phyloP scores from a whole-genome alignment of 2,888 invertebrate genomes.

The Phengaris arion region DNA sequence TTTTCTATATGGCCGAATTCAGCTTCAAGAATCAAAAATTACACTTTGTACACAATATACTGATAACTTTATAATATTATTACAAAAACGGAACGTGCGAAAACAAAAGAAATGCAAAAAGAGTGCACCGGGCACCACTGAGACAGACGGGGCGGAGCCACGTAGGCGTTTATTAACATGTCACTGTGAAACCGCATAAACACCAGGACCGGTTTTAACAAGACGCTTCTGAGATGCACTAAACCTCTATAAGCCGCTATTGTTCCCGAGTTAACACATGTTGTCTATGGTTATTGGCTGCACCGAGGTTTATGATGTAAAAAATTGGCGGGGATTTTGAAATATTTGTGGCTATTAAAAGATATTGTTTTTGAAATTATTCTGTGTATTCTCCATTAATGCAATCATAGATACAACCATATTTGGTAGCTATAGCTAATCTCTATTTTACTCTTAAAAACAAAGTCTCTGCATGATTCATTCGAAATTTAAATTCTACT shows the following conservation, averaged over 20 bases:
- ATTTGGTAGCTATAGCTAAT: no score
- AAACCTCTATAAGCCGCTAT: slow-evolving; percentile 44
- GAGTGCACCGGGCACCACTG: slow-evolving; percentile 2
- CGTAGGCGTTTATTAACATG: slow-evolving; percentile 57
- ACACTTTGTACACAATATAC: background rate
- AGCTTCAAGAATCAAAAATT: no score
- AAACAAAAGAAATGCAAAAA: slow-evolving; percentile 21
- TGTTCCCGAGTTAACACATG: slow-evolving; percentile 58
- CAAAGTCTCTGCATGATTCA: no score
- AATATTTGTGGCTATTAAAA: background rate
- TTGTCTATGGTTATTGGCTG: slow-evolving; percentile 50
- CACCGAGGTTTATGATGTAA: slow-evolving; percentile 6
- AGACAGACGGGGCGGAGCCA: slow-evolving; percentile 47
- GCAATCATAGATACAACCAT: no score
- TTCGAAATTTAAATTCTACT: no score
- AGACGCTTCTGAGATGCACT: slow-evolving; percentile 29
- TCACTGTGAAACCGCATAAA: slow-evolving; percentile 50
- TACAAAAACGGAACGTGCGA: slow-evolving; percentile 31
- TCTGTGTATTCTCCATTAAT: no score
- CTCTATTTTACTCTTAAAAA: no score
- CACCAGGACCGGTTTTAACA: slow-evolving; percentile 40
- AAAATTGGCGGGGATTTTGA: background rate
- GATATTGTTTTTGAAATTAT: background rate
- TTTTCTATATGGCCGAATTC: no score
- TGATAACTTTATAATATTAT: background rate